Conservation (phyloP, 1,140 invertebrate species). For the Thaumetopoea pityocampa region DNA sequence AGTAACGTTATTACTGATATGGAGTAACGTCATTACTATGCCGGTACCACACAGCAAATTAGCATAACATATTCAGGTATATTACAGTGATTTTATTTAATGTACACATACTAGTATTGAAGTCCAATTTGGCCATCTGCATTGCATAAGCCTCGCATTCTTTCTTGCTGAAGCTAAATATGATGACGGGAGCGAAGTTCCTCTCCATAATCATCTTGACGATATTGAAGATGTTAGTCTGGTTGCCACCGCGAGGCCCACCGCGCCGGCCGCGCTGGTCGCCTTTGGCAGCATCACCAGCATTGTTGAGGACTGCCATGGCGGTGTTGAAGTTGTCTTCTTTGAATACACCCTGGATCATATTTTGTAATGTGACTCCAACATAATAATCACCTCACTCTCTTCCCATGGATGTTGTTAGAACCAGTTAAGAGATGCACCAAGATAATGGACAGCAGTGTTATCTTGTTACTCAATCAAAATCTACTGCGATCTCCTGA, state of each 20-base stretch:
- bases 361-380: background rate
- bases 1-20: too few species aligned
- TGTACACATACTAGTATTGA: conserved; percentile 86
- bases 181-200: conserved; percentile 98
- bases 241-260: conserved; percentile 79
- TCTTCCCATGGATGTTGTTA: too few species aligned
- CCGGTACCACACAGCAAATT: too few species aligned
- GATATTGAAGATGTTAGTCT: conserved; percentile 96
- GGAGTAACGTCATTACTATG: too few species aligned
- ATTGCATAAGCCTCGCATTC: conserved; percentile 98
- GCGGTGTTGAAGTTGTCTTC: conserved; percentile 98
- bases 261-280: conserved; percentile 84
- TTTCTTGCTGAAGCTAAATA: conserved; percentile 99
- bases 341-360: conserved; percentile 88
- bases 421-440: too few species aligned
- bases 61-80: too few species aligned
- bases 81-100: conserved; percentile 2
- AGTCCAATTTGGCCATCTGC: conserved; percentile 97
- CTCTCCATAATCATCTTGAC: conserved; percentile 99
- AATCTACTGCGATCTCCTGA: too few species aligned
- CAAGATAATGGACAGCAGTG: too few species aligned
- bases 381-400: background rate
- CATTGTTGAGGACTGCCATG: conserved; percentile 90
- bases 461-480: too few species aligned
- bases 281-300: conserved; percentile 85